Base-by-base conservation (phyloP, 2,797 vertebrate species). In the Pteronotus mesoamericanus region DNA sequence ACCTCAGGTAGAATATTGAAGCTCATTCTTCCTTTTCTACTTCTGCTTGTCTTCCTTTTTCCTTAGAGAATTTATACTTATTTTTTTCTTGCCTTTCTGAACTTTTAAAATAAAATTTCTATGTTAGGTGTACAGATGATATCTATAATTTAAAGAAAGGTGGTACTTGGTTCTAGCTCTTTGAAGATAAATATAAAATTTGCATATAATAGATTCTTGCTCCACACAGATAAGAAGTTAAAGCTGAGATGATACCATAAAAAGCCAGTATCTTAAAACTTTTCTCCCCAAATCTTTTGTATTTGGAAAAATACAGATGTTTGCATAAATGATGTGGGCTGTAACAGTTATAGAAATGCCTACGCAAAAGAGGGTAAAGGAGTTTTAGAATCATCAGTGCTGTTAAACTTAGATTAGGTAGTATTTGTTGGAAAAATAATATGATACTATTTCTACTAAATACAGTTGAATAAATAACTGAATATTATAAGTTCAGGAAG, bases 101-200 rank as follows among this genome's bases (percentile, higher is more conserved):
- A 79, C n/a, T 87, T 79, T 39, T 69, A 93, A 90, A 96, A 85
- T 42, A 80, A 46, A 93, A 72, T 72, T 84, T 95, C 59, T 77
- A 7, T 93, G 57, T 69, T 93, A 19, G 19, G 78, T 51, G 10
- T 66, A 46, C 1, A 84, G 55, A 53, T 42, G 24, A n/a, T 84
- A 22, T 59, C 78, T 92, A n/a, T 84, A 79, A 79, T 24, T 48
- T 11, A 37, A 59, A 91, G 77, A 37, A 37, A 69, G 29, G 16
- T 68, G 4, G 16, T 53, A 48, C 14, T 92, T 64, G 19, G 83
- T 93, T 59, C 18, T 87, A 55, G 59, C 7, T 83, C 37, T 51
- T 90, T 86, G 18, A 57, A 94, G 53, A 59, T 71, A 89, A 94
- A 77, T 42, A 29, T 18, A 68, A 89, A 75, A 64, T 74, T 85